Evolutionary conservation across 2,797 vertebrate species (phyloP), one percentile per base, ranked within the genome.

Genomic region (Neosilurus hyrtlii): DNA sequence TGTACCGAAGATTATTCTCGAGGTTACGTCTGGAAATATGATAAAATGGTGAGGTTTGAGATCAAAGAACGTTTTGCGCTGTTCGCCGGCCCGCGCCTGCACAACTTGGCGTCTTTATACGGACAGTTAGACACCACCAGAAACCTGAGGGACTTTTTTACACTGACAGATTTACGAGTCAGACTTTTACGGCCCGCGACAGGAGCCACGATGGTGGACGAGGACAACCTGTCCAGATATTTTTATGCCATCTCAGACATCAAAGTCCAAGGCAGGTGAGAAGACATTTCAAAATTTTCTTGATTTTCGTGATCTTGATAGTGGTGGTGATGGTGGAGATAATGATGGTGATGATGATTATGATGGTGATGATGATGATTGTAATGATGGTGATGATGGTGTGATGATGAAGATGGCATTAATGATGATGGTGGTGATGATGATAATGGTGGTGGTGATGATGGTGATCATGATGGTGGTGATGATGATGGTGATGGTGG

Each of bases 231-330:
- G 89, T 96, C 96, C 81, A 95, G 97, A 93, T 99, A 99, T 93
- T 99, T 99, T 95, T 99, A 99, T 59, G 98, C 98, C 65, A 98
- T 99, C 91, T 99, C 98, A 67, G 97, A 99, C 93, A 96, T 99
- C 93, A 98, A 97, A 89, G 96, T 99, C 81, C 96, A 97, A 22
- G 98, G 98, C 93, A 97, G 98, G 98, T 99, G 96, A 96, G 96
- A 92, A 26, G 0, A 4, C 37, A 43, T 43, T 43, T 43, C 8
- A 43, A 43, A 43, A 8, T 43, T 43, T 43, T 43, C 43, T 43
- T n/a, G n/a, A n/a, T n/a, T n/a, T n/a, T n/a, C n/a, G n/a, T n/a
- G n/a, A n/a, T n/a, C n/a, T n/a, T n/a, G 43, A 43, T 43, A 43
- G 43, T 43, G 26, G 4, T 26, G 24, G n/a, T n/a, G 43, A 43